Conservation (phyloP, 2,113 vertebrate genomes). For the Turdus rufiventris region DNA sequence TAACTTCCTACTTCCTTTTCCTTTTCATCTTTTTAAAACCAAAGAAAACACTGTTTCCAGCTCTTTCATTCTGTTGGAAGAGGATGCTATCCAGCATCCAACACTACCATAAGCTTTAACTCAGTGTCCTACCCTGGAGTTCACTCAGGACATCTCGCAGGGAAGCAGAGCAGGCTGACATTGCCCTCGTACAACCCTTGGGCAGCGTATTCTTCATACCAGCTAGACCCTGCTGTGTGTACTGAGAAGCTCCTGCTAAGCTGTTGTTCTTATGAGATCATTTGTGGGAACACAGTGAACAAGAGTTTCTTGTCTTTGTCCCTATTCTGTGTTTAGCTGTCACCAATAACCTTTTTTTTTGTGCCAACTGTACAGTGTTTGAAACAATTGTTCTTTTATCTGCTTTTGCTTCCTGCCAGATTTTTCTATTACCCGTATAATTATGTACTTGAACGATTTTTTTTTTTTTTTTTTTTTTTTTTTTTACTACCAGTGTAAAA, state of each 20-base stretch:
- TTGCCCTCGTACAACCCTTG: neutral
- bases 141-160: neutral
- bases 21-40: neutral
- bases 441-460: neutral
- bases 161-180: neutral
- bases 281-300: neutral
- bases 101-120: neutral
- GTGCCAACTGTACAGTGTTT: neutral
- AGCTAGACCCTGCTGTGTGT: neutral
- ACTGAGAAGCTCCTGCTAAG: neutral
- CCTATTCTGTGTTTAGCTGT: neutral
- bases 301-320: neutral
- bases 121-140: neutral
- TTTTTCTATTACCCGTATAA: neutral
- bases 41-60: neutral
- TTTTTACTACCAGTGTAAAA: neutral
- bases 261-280: neutral
- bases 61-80: neutral
- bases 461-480: neutral
- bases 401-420: constrained; percentile 3
- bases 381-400: neutral
- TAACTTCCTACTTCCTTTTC: neutral
- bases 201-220: neutral
- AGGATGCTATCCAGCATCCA: neutral
- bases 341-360: neutral